A percentile compares a stretch with the other conserved stretches of the same genome.
These are phyloP conservation scores for Drosophila macrospina DNA, from an alignment of 2,888 invertebrate species.

Conservation along the genomic window DNA sequence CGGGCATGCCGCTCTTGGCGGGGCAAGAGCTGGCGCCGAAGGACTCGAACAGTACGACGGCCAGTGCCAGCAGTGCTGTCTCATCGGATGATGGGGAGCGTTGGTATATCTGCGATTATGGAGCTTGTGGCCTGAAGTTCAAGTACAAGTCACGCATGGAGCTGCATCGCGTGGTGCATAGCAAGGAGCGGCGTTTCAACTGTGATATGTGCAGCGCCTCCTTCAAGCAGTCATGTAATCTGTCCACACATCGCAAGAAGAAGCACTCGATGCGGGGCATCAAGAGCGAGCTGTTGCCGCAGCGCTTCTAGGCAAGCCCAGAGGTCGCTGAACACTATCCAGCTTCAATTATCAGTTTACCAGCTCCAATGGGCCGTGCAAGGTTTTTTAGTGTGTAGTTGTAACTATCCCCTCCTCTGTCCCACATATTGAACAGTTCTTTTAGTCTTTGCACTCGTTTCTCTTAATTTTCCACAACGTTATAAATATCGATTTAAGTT, in stretches of 20 bases:
- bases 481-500: conserved; percentile 17
- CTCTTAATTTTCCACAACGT: conserved; percentile 6
- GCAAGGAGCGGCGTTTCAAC: conserved; percentile 82
- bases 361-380: conserved; percentile 23
- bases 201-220: conserved; percentile 82
- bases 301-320: conserved; percentile 62
- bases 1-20: conserved; percentile 51
- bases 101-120: conserved; percentile 82
- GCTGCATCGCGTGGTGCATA: conserved; percentile 82
- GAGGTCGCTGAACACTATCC: background rate
- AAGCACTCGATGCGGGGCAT: conserved; percentile 81
- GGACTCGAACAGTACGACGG: conserved; percentile 82
- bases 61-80: conserved; percentile 82
- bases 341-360: background rate
- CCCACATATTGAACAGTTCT: background rate
- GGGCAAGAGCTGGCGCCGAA: conserved; percentile 69
- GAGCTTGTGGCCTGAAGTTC: conserved; percentile 80
- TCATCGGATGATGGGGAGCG: conserved; percentile 83
- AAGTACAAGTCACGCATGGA: conserved; percentile 83
- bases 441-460: background rate
- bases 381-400: conserved; percentile 31
- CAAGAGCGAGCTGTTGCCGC: conserved; percentile 70
- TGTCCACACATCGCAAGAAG: conserved; percentile 83
- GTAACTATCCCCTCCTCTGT: background rate
- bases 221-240: conserved; percentile 82